Evolutionary conservation across 2,113 vertebrate species (phyloP), one percentile per base, ranked within the genome.

Genomic region (Coptodon rendalli): DNA sequence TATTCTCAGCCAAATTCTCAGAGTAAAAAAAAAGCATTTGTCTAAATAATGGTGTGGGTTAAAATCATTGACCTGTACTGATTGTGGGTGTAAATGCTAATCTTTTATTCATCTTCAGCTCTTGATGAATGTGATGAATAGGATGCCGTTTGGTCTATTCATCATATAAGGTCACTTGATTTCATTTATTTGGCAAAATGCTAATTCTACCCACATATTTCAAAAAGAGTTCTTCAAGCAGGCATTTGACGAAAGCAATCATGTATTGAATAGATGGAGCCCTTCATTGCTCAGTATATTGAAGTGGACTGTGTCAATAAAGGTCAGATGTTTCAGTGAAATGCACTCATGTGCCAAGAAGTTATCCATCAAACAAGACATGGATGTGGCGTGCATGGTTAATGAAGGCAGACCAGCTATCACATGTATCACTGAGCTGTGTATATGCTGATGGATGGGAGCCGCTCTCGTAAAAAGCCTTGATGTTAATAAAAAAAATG

Each of bases 301-400:
- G 91, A 91, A 94, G 86, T 86, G 84, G 78, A 88, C 63, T 19
- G 2, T 89, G 91, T 91, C 57, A 80, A 91, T 92, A 94, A 94
- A 95, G 94, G 95, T 94, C 93, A 95, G 94, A 91, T 85, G 91
- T 86, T 78, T 91, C 86, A 48, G 36, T 90, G 88, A 89, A 90
- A 92, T 88, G 91, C 83, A 90, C 85, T 81, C 84, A 92, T 88
- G 86, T 92, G 91, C 85, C 87, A 89, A 71, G 87, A 87, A 87
- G 89, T 86, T 91, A 93, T 94, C 94, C 85, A 91, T 95, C 93
- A 94, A 89, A 85, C 27, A 12, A 84, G 87, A 63, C 87, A 76
- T 76, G 90, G 85, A 90, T 93, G 92, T 86, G 86, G 43, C 48
- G 31, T 66, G 91, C 88, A 91, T 93, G 81, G 80, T 56, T 88